Conservation (phyloP, 1,140 invertebrate genomes). For the Drosophila bifasciata region DNA sequence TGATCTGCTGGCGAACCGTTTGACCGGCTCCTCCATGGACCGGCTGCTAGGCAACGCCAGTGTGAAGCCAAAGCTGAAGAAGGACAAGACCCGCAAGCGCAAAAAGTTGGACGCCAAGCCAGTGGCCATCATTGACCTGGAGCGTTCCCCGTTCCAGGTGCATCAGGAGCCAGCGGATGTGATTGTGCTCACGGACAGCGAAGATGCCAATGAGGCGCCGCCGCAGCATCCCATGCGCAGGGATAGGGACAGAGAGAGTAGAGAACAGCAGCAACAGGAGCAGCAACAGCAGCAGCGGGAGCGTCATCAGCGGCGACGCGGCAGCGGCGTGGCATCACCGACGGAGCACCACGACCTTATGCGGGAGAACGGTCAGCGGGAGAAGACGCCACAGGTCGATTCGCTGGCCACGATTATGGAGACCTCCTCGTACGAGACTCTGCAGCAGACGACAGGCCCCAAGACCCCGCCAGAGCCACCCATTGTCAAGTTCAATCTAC, state of each 20-base stretch:
- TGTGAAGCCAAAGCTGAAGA: constrained; percentile 46
- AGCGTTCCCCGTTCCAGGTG: constrained; percentile 92
- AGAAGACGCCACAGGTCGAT: constrained; percentile 65
- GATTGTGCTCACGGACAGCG: constrained; percentile 92
- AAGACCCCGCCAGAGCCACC: constrained; percentile 91
- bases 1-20: constrained; percentile 63
- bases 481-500: constrained; percentile 88
- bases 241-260: neutral
- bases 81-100: constrained; percentile 64
- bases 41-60: constrained; percentile 10
- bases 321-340: constrained; percentile 29
- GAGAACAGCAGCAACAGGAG: constrained; percentile 5
- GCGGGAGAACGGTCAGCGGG: constrained; percentile 61
- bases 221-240: constrained; percentile 28
- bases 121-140: constrained; percentile 93
- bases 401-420: constrained; percentile 75
- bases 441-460: constrained; percentile 85
- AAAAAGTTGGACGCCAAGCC: constrained; percentile 86
- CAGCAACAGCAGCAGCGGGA: constrained; percentile 19
- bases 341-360: constrained; percentile 47
- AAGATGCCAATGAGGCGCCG: constrained; percentile 85
- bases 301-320: constrained; percentile 26
- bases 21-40: constrained; percentile 60
- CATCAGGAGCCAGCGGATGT: constrained; percentile 91
- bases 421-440: constrained; percentile 73